Conservation (phyloP, 2,888 invertebrate species). For the Calephelis perditalis region DNA sequence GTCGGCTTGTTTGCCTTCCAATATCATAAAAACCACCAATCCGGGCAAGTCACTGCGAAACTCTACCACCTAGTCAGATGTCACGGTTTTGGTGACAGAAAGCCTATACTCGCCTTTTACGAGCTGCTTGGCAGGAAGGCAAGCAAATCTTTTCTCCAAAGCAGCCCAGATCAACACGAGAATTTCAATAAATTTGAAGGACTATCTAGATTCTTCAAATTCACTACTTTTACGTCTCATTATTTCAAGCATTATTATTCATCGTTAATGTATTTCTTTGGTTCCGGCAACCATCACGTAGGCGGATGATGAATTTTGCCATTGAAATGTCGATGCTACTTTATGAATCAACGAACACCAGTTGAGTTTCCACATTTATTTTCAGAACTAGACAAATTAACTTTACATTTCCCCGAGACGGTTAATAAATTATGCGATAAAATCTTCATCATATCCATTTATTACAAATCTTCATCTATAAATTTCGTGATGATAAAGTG, state of each 20-base stretch:
- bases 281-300: background rate
- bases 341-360: slow-evolving; percentile 10
- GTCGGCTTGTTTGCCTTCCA: too few relatives aligned
- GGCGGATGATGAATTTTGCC: slow-evolving; percentile 1
- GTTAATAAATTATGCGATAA: slow-evolving; percentile 5
- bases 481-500: too few relatives aligned
- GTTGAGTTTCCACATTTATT: slow-evolving; percentile 12
- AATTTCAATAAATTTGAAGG: too few relatives aligned
- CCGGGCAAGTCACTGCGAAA: too few relatives aligned
- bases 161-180: too few relatives aligned
- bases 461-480: background rate
- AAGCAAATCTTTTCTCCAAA: too few relatives aligned
- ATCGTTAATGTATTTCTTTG: background rate
- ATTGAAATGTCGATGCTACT: slow-evolving; percentile 11
- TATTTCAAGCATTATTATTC: background rate
- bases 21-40: too few relatives aligned
- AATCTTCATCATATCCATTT: background rate
- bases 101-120: too few relatives aligned
- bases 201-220: too few relatives aligned
- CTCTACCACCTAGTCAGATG: too few relatives aligned
- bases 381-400: slow-evolving; percentile 15
- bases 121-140: too few relatives aligned
- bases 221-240: background rate
- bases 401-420: slow-evolving; percentile 5
- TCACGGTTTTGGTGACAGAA: too few relatives aligned